These are phyloP conservation scores for Drosophila hydei DNA, from an alignment of 1,140 invertebrate species.

Conservation along the genomic window DNA sequence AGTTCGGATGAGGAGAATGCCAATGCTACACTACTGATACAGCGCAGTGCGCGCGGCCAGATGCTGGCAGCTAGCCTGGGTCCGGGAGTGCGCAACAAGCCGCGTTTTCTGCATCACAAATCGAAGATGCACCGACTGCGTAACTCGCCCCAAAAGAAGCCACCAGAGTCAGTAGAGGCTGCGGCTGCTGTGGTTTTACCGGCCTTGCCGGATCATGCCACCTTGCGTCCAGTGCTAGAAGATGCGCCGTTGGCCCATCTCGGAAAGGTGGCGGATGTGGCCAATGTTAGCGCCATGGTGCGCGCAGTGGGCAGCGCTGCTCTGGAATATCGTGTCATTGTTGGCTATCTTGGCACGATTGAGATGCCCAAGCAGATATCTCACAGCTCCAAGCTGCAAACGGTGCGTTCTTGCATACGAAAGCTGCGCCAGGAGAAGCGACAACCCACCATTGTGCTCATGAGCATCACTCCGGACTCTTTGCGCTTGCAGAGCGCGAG, in stretches of 20 bases:
- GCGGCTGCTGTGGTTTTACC: not conserved
- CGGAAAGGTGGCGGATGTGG: slow-evolving; percentile 65
- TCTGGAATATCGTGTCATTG: slow-evolving; percentile 92
- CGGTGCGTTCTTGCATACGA: slow-evolving; percentile 92
- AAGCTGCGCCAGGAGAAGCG: slow-evolving; percentile 95
- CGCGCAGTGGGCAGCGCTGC: slow-evolving; percentile 84
- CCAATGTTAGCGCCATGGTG: slow-evolving; percentile 83
- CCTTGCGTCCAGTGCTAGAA: slow-evolving; percentile 68
- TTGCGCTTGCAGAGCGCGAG: slow-evolving; percentile 89
- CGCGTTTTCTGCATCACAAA: slow-evolving; percentile 76
- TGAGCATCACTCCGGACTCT: slow-evolving; percentile 92
- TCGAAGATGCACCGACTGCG: slow-evolving; percentile 72
- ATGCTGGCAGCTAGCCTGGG: slow-evolving; percentile 59
- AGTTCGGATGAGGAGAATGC: slow-evolving; percentile 85
- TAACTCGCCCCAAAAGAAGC: slow-evolving; percentile 78
- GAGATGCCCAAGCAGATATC: slow-evolving; percentile 95
- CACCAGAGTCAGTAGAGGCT: slow-evolving; percentile 40
- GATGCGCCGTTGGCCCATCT: slow-evolving; percentile 55
- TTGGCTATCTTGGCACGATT: slow-evolving; percentile 97
- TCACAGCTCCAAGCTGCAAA: slow-evolving; percentile 89
- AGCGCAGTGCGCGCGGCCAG: slow-evolving; percentile 53
- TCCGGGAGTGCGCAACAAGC: slow-evolving; percentile 54
- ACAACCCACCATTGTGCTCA: slow-evolving; percentile 92
- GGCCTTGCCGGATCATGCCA: slow-evolving; percentile 30
- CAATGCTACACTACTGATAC: slow-evolving; percentile 52